Base-by-base conservation (phyloP, 1,140 invertebrate species). In the Drosophila tropicalis region DNA sequence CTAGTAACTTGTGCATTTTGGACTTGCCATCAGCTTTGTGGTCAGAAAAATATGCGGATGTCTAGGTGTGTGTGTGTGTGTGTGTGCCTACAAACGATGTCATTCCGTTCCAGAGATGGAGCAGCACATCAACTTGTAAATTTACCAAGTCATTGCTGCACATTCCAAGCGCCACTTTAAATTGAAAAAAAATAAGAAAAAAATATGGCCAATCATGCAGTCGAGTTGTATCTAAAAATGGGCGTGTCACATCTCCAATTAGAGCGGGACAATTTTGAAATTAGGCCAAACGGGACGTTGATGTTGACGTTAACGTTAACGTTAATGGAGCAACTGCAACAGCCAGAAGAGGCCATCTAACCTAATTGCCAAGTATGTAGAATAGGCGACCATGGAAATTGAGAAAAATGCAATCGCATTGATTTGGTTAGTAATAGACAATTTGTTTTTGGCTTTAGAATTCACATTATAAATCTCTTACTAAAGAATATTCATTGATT, bases 31-130 rank as follows among this genome's bases (percentile, higher is more conserved):
- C 32, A 58, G 32, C 32, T 58, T 58, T 58, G 56, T 58, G 56
- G 56, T 58, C 56, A 58, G 56, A 58, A 39, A 51, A 58, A 58
- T 58, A 58, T 58, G 56, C 56, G 56, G 56, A 58, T 58, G 32
- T 57, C 6, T 57, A n/a, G 5, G 17, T 57, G 55, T 57, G n/a
- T 32, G 55, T 36, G 55, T 56, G 32, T 56, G 25, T 56, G 47
- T 54, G n/a, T 57, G 55, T 57, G 32, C 6, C n/a, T 57, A 17
- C 56, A 12, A 58, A 58, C 56, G 56, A 58, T 58, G 56, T 39
- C 56, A 58, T 47, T 17, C 44, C 44, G 44, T 47, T 47, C 15
- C 17, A 51, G 44, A 51, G 17, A 22, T 51, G 9, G 17, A 51
- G 44, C 44, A 51, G 9, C 17, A 22, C 22, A 58, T 34, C 29